These are phyloP conservation scores for Trinectes maculatus DNA, from an alignment of 2,113 vertebrate genomes.

Conservation along the genomic window DNA sequence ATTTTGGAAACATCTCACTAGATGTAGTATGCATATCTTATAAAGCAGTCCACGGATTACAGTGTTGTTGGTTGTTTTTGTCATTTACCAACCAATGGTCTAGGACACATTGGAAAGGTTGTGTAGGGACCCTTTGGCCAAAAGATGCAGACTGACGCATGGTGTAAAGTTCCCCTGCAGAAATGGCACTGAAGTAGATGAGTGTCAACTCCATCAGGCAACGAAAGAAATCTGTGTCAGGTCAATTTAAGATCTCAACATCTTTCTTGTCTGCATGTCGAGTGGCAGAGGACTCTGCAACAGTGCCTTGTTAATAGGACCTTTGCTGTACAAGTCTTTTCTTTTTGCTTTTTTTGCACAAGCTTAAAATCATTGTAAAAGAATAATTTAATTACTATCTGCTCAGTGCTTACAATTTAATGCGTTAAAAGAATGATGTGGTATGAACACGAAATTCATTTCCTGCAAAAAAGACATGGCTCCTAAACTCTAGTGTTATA, in stretches of 20 bases:
- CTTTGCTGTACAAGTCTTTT: slow-evolving; percentile 20
- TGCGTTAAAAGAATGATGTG: no score
- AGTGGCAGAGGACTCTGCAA: slow-evolving; percentile 50
- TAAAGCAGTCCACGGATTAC: slow-evolving; percentile 9
- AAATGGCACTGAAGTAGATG: slow-evolving; percentile 62
- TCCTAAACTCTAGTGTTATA: no score
- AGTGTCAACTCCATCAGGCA: slow-evolving; percentile 70
- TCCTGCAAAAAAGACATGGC: no score
- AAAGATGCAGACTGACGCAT: slow-evolving; percentile 70
- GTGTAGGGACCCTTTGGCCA: slow-evolving; percentile 44
- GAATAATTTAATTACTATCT: no score
- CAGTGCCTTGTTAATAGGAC: slow-evolving; percentile 25
- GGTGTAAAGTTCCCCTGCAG: slow-evolving; percentile 60
- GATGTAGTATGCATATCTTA: slow-evolving; percentile 17
- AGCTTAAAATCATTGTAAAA: no score
- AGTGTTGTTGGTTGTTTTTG: slow-evolving; percentile 29
- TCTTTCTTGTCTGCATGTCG: slow-evolving; percentile 34
- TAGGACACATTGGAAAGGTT: slow-evolving; percentile 52
- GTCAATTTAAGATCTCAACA: slow-evolving; percentile 46
- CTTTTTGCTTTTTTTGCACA: slow-evolving; percentile 8
- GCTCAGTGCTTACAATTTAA: no score
- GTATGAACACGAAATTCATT: no score
- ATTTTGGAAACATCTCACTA: slow-evolving; percentile 1
- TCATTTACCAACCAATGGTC: slow-evolving; percentile 54
- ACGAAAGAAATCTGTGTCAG: slow-evolving; percentile 66